phyloP scores from a whole-genome alignment of 2,113 vertebrate genomes.

The Oryzias javanicus region DNA sequence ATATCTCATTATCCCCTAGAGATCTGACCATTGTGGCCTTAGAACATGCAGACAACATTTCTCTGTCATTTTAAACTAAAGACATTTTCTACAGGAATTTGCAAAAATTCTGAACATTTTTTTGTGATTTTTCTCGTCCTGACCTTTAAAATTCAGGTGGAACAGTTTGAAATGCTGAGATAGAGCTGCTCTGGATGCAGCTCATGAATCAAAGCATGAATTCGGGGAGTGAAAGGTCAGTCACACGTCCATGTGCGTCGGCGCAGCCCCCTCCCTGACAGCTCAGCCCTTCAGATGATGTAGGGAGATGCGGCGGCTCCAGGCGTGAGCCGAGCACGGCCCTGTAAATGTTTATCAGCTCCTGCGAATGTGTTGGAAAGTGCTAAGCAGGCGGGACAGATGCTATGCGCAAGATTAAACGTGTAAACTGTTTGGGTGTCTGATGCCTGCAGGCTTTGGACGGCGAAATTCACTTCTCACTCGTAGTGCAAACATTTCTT shows the following conservation, averaged over 20 bases:
- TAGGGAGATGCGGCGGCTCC: constrained; percentile 12
- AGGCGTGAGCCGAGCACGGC: constrained; percentile 56
- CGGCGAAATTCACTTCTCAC: constrained; percentile 39
- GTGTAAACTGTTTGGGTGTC: constrained; percentile 72
- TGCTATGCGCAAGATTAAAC: constrained; percentile 69
- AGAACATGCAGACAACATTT: too few relatives aligned
- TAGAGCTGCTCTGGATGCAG: neutral
- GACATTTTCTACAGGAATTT: too few relatives aligned
- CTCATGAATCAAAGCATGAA: constrained; percentile 29
- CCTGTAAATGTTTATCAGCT: constrained; percentile 67
- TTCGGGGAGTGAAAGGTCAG: constrained; percentile 34
- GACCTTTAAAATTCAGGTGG: too few relatives aligned
- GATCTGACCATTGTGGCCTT: too few relatives aligned
- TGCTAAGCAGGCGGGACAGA: constrained; percentile 73
- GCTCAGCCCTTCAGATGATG: neutral
- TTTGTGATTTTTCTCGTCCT: too few relatives aligned
- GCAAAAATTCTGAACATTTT: too few relatives aligned
- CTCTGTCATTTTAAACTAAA: too few relatives aligned
- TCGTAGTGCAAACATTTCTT: constrained; percentile 54
- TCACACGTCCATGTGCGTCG: constrained; percentile 9
- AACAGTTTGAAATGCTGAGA: too few relatives aligned
- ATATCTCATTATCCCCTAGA: too few relatives aligned
- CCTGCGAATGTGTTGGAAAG: constrained; percentile 59
- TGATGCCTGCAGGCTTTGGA: constrained; percentile 25
- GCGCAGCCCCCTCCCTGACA: neutral